Evolutionary conservation across 2,888 invertebrate species (phyloP).

Genomic region (Aspidiotus destructor): DNA sequence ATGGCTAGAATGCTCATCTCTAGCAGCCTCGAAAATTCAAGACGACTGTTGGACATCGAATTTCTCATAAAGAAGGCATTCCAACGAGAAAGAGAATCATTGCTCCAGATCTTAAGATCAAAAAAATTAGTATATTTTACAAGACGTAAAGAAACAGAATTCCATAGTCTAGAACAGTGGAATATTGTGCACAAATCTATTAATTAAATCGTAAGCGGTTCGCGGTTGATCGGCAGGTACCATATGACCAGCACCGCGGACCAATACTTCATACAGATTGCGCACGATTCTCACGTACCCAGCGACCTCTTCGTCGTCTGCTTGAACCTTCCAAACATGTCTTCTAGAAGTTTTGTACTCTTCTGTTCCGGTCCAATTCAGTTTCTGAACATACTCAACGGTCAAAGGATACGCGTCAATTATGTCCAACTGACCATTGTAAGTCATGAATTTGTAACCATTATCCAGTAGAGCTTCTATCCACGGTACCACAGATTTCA

Average conservation of each 20-base stretch:
- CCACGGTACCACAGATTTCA: conserved; percentile 69
- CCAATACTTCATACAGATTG: conserved; percentile 61
- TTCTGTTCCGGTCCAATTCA: conserved; percentile 57
- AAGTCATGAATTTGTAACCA: conserved; percentile 61
- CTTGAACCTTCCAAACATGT: conserved; percentile 57
- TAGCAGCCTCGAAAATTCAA: too few relatives aligned
- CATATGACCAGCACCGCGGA: conserved; percentile 73
- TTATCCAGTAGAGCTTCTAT: conserved; percentile 57
- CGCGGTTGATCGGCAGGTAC: conserved; percentile 69
- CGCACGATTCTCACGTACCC: conserved; percentile 65
- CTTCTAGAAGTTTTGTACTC: conserved; percentile 58
- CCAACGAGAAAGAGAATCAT: too few relatives aligned
- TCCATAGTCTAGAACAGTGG: too few relatives aligned
- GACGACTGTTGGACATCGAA: too few relatives aligned
- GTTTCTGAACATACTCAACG: conserved; percentile 60
- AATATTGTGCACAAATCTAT: conserved; percentile 52
- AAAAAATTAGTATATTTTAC: too few relatives aligned
- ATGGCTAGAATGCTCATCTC: too few relatives aligned
- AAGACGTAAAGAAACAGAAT: too few relatives aligned
- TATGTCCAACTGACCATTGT: conserved; percentile 84
- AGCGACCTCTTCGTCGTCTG: conserved; percentile 50
- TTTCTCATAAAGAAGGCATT: too few relatives aligned
- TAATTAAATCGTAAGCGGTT: conserved; percentile 64
- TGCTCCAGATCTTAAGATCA: too few relatives aligned
- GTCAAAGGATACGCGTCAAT: conserved; percentile 83